Evolutionary conservation across 2,113 vertebrate species (phyloP), one percentile per base, ranked within the genome.

Genomic region (Vombatus ursinus): DNA sequence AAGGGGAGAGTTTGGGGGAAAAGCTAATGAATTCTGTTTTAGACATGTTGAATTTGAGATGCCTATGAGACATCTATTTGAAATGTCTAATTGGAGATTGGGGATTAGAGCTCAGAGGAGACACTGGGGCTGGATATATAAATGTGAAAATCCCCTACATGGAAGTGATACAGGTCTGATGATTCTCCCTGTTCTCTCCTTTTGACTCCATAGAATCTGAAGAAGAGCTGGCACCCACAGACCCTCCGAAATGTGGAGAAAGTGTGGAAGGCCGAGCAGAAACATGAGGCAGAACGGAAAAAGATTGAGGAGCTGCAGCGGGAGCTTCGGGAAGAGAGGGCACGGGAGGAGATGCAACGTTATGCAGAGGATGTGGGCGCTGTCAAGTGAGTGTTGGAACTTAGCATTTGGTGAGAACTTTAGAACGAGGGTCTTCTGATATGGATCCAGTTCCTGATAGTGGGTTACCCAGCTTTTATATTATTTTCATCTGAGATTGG

Each of bases 141-240:
- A 84, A 84, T 84, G 19, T 44, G 68, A 19, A 6, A 84, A 23
- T 84, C 11, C 16, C 6, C 37, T 23, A 16, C 19, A 37, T 47
- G 0, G 8, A 2, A 0, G 22, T 8, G 47, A 44, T 44, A 44
- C 44, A 84, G 6, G 19, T 37, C 9, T 95, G 44, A 49, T 12
- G 6, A 0, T 0, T 0, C 22, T 0, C 24, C 0, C 19, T 2
- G 1, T 1, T 50, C 4, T 7, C 37, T 92, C 24, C 1, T 24
- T 91, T 49, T 91, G 12, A 0, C 90, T 93, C 89, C 16, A 0
- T 96, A 99, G 99, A 99, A 99, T 97, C 95, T 99, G 98, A 99
- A 99, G 98, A 99, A 99, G 98, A 99, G 99, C 98, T 99, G 99
- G 99, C 99, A 99, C 97, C 99, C 99, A 0, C 99, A 99, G 98